Evolutionary conservation across 2,797 vertebrate species (phyloP).

Genomic region (Macrochelys suwanniensis): DNA sequence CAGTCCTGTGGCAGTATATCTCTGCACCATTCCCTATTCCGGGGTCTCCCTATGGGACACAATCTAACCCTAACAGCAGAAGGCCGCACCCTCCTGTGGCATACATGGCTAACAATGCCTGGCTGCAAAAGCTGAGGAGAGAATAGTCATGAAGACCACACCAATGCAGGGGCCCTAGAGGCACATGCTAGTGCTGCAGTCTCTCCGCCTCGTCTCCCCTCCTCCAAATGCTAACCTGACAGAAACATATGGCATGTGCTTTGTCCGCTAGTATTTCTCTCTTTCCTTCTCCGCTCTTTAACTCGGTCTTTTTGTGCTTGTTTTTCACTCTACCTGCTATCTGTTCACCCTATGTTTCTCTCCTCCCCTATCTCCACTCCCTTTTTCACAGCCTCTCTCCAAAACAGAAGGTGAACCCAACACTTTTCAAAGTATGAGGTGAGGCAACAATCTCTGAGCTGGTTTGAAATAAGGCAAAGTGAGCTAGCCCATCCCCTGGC

Average conservation of each 20-base stretch:
- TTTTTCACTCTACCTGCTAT: background rate
- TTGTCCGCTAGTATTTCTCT: background rate
- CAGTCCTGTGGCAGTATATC: background rate
- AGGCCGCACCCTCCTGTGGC: accelerated
- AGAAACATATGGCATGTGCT: background rate
- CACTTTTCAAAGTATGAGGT: background rate
- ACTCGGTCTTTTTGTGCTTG: background rate
- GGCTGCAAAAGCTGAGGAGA: background rate
- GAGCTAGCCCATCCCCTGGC: background rate
- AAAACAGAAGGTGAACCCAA: background rate
- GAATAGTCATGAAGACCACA: accelerated
- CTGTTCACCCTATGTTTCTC: background rate
- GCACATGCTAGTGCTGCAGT: accelerated
- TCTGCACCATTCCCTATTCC: background rate
- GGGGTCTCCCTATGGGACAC: background rate
- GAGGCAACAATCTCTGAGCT: background rate
- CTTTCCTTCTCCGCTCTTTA: background rate
- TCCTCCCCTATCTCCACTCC: background rate
- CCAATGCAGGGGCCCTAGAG: background rate
- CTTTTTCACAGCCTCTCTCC: background rate
- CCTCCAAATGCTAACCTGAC: background rate
- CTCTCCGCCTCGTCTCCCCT: background rate
- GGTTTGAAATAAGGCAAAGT: background rate
- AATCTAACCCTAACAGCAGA: background rate
- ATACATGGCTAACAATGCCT: background rate